Conservation (phyloP, 2,888 invertebrate genomes). For the Amphimallon solstitiale region DNA sequence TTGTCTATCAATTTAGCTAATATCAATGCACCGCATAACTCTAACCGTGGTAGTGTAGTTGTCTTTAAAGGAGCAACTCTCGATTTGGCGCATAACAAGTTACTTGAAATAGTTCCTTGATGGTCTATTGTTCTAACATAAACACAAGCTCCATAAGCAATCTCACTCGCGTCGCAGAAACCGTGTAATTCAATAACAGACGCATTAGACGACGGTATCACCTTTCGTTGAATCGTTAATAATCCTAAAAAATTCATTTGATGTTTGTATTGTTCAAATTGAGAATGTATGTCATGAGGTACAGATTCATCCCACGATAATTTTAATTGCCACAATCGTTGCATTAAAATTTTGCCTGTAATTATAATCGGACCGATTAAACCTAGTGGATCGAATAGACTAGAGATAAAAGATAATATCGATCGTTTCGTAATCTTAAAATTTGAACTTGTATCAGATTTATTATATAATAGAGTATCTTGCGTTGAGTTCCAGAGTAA, state of each 20-base stretch:
- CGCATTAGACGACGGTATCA: too few species aligned
- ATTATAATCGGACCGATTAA: conserved; percentile 32
- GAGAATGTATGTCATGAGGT: conserved; percentile 1
- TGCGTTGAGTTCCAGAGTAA: conserved; percentile 26
- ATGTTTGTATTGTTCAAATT: too few species aligned
- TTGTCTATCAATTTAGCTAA: conserved; percentile 41
- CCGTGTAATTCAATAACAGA: too few species aligned
- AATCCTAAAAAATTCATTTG: too few species aligned
- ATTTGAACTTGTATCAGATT: not conserved
- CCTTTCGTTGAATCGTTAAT: too few species aligned
- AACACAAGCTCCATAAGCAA: conserved; percentile 42
- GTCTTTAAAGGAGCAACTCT: conserved; percentile 43
- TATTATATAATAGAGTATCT: conserved; percentile 18
- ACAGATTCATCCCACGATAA: conserved; percentile 36
- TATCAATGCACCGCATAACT: conserved; percentile 42
- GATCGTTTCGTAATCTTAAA: conserved; percentile 29
- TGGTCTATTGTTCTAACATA: conserved; percentile 16
- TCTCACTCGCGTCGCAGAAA: conserved; percentile 34
- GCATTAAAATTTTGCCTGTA: conserved; percentile 32
- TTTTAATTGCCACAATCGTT: conserved; percentile 36
- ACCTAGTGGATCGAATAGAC: too few species aligned
- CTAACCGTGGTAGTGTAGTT: conserved; percentile 40
- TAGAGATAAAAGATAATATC: conserved; percentile 36
- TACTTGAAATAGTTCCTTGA: not conserved
- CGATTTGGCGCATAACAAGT: conserved; percentile 42